Percentiles rank a stretch among this genome's conserved stretches.
phyloP scores from a whole-genome alignment of 2,888 invertebrate species.

The Plebejus melissa region DNA sequence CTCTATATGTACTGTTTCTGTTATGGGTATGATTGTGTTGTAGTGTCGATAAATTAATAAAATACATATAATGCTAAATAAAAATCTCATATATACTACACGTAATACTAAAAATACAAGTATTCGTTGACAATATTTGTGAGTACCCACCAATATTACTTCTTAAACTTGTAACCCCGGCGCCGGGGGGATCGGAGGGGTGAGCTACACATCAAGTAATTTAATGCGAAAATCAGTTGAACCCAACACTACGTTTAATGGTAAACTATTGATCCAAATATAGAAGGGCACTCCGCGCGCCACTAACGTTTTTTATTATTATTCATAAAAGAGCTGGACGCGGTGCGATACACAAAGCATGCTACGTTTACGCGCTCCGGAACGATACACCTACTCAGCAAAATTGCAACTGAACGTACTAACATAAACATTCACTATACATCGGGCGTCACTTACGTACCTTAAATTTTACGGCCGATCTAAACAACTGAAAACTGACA shows the following conservation, averaged over 20 bases:
- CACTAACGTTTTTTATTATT: conserved; percentile 60
- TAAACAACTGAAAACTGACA: conserved; percentile 78
- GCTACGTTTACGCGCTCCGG: conserved; percentile 53
- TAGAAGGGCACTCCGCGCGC: conserved; percentile 67
- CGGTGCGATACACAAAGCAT: conserved; percentile 65
- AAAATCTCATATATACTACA: conserved; percentile 5
- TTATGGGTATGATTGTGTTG: conserved; percentile 14
- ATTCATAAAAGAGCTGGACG: conserved; percentile 61
- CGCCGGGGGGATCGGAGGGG: neutral
- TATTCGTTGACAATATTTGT: neutral
- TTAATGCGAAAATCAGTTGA: conserved; percentile 66
- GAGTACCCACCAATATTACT: neutral
- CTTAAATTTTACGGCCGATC: conserved; percentile 78
- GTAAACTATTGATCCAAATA: conserved; percentile 74
- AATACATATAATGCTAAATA: neutral
- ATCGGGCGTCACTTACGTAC: conserved; percentile 69
- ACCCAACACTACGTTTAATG: conserved; percentile 60
- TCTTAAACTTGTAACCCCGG: neutral
- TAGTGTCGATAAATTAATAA: conserved; percentile 21
- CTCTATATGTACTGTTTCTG: conserved; percentile 17
- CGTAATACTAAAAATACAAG: neutral
- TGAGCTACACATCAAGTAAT: conserved; percentile 48
- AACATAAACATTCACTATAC: conserved; percentile 57
- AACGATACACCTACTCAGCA: conserved; percentile 36
- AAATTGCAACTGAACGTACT: conserved; percentile 43